Evolutionary conservation across 2,113 vertebrate genomes (phyloP), one percentile per base, ranked within the genome.

Genomic region (Oreocharis arfaki): DNA sequence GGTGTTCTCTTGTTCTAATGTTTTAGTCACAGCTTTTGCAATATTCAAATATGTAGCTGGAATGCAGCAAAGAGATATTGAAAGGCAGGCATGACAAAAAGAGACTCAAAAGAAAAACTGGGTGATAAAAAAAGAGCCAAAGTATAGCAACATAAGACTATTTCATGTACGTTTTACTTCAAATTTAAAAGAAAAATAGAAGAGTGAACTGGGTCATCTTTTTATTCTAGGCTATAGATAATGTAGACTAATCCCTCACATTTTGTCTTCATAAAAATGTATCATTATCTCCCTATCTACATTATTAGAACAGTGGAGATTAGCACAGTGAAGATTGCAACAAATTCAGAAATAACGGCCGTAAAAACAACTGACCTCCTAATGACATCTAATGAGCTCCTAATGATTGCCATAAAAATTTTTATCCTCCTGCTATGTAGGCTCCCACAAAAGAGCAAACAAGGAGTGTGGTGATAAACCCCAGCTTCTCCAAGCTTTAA

Each of bases 21-120:
- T 87, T 97, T 97, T 95, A 94, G 95, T 93, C 84, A 93, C 89
- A 90, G 86, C 65, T 94, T 94, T 96, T 89, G 44, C 89, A 96
- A 84, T 75, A 71, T 95, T 96, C 93, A 93, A 56, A 93, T 95
- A 84, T 42, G 73, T 55, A 94, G 74, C 55, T 89, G 61, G 86
- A 93, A 93, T 97, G 80, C 46, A 71, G 59, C 47, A 78, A 95
- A 92, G 41, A 64, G 59, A 47, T 94, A 90, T 69, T 87, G 50
- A 59, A 93, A 95, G 10, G 69, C 27, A 90, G 79, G 63, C 37
- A 74, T 2, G 0, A 49, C 4, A 77, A 35, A 86, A 92, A 55
- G 46, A 33, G 57, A 20, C 13, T 76, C 44, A 49, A 61, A 91
- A 89, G 42, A 73, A 4, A 0, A 13, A 33, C 9, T 69, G 41